Evolutionary conservation across 2,113 vertebrate genomes (phyloP), one percentile per base, ranked within the genome.

Genomic region (Elachura formosa): DNA sequence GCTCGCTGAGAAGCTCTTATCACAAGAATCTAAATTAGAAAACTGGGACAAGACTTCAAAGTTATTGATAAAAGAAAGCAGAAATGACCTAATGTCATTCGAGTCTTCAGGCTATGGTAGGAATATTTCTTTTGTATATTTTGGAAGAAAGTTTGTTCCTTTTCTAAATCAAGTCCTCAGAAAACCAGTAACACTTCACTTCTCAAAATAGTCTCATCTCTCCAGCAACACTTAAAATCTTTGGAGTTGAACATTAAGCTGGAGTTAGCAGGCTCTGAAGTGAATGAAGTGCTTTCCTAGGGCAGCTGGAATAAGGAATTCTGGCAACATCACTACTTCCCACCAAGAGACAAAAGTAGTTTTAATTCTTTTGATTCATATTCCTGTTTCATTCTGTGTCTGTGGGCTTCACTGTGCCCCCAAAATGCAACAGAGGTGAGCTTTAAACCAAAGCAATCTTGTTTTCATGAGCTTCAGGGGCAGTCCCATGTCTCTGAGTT

Each of bases 41-140:
- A 95, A 91, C 83, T 80, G 81, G 90, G 71, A 94, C 66, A 85
- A 83, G 79, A 90, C 87, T 95, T 96, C 94, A 95, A 94, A 94
- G 93, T 80, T 89, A 66, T 46, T 80, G 82, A 96, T 95, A 86
- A 96, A 95, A 95, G 48, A 73, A 96, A 94, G 49, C 36, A 23
- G 83, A n/a, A n/a, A n/a, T 94, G 92, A 96, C 94, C 92, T 86
- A 54, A 90, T 81, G 88, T 84, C 73, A 84, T 74, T 83, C 48
- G 76, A 89, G 92, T 71, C 71, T 77, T 73, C 34, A 56, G 88
- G 94, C 68, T 74, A 71, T 6, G 1, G 46, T 26, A 85, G 77
- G 76, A 77, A 71, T 22, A 71, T 55, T 77, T 78, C 18, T 88
- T 79, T 22, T 61, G 49, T 67, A 1, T 83, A 26, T 68, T 91